Conservation (phyloP, 2,888 invertebrate genomes). For the Margaritifera margaritifera region DNA sequence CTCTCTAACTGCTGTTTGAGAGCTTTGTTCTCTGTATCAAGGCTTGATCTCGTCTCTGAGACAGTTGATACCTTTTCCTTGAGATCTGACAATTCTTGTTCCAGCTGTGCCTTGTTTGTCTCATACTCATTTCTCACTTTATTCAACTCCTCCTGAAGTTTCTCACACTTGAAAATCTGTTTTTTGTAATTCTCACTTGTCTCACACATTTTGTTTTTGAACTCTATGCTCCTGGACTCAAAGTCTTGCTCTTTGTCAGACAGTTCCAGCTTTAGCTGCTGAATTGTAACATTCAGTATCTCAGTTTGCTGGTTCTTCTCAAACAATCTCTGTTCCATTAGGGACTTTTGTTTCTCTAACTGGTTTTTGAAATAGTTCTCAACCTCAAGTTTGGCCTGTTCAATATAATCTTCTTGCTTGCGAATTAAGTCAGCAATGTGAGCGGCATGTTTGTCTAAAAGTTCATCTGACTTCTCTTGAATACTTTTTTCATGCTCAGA, state of each 20-base stretch:
- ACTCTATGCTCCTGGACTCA: conserved; percentile 30
- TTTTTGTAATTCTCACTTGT: conserved; percentile 29
- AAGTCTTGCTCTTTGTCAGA: conserved; percentile 42
- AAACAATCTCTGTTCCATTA: conserved; percentile 47
- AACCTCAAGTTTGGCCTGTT: conserved; percentile 48
- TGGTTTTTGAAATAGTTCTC: conserved; percentile 53
- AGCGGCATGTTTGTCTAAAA: conserved; percentile 45
- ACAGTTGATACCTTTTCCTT: conserved; percentile 15
- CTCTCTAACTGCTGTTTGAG: conserved; percentile 34
- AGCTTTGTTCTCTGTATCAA: conserved; percentile 33
- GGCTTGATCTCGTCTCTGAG: conserved; percentile 14
- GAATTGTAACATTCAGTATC: conserved; percentile 27
- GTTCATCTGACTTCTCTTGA: conserved; percentile 46
- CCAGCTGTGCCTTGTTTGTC: conserved; percentile 19
- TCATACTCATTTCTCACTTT: conserved; percentile 48
- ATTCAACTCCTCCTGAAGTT: conserved; percentile 54
- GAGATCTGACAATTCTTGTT: conserved; percentile 31
- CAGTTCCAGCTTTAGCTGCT: conserved; percentile 38
- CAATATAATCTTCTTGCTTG: conserved; percentile 48
- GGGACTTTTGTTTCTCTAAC: conserved; percentile 44
- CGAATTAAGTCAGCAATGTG: conserved; percentile 48
- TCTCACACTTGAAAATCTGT: conserved; percentile 49
- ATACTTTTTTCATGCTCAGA: conserved; percentile 78
- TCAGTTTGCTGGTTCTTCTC: conserved; percentile 51
- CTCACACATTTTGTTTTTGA: conserved; percentile 43